Evolutionary conservation across 2,797 vertebrate genomes (phyloP), one percentile per base, ranked within the genome.

Genomic region (Pristis pectinata): DNA sequence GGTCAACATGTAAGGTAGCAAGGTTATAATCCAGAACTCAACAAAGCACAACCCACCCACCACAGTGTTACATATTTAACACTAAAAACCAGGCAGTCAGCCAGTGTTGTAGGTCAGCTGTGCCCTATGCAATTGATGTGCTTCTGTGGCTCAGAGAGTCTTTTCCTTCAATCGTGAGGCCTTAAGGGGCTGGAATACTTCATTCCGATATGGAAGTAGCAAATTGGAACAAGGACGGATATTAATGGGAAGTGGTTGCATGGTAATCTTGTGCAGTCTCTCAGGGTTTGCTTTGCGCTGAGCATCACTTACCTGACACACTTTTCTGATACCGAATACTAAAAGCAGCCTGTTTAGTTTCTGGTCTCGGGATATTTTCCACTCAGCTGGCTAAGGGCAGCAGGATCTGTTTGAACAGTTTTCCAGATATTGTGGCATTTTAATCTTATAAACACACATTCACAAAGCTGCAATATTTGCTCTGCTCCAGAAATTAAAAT

Each of bases 171-270:
- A 41, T 10, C 49, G 70, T 41, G 30, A 8, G 22, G 41, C n/a
- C 92, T 94, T 74, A 8, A 53, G 92, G 44, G 92, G 67, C 27
- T 70, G 15, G 13, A 94, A 27, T 74, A 7, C 41, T 93, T 93
- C 24, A 74, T 53, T 72, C 92, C n/a, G 17, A 24, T 27, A 44
- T 15, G 67, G n/a, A 93, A 72, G 64, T 24, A 76, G 70, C 92
- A 76, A 94, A 74, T 94, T 94, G 92, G 70, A 76, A 94, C 70
- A 76, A 93, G 67, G 37, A 93, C 41, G 24, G 24, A 70, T 74
- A 74, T 94, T 94, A 94, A 94, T 94, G 44, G 92, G 70, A 94
- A 94, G 44, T 76, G 41, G 6, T 76, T 74, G 92, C 92, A 76
- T 74, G 91, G 44, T 94, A 74, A 94, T 94, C 76, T 94, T 76